phyloP scores from a whole-genome alignment of 2,888 invertebrate species.

The Cryptocheilus praepositus region DNA sequence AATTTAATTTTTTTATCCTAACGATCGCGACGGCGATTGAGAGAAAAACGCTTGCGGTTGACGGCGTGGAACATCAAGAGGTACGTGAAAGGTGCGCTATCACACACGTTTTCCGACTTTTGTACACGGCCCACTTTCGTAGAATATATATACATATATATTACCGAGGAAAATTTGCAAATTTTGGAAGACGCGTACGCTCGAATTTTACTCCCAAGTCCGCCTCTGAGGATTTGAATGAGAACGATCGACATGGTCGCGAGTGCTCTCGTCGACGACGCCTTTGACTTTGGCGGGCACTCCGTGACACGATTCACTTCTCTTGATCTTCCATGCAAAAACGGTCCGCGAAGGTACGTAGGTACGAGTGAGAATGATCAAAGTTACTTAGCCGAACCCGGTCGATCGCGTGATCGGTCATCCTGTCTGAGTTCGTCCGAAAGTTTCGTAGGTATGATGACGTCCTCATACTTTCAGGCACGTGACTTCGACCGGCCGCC shows the following conservation, averaged over 20 bases:
- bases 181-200: constrained; percentile 7
- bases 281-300: constrained; percentile 65
- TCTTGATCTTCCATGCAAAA: constrained; percentile 59
- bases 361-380: constrained; percentile 13
- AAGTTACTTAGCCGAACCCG: constrained; percentile 34
- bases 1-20: constrained; percentile 59
- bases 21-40: constrained; percentile 15
- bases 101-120: constrained; percentile 15
- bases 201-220: constrained; percentile 16
- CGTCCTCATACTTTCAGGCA: constrained; percentile 17
- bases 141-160: too few relatives aligned
- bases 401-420: constrained; percentile 18
- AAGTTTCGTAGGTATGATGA: constrained; percentile 3
- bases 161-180: background rate
- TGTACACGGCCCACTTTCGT: background rate
- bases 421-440: background rate
- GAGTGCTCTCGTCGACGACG: constrained; percentile 66
- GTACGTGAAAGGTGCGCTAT: constrained; percentile 24
- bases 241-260: constrained; percentile 36
- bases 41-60: constrained; percentile 18
- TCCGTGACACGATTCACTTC: constrained; percentile 49
- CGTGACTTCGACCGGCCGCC: constrained; percentile 23
- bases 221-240: background rate
- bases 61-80: constrained; percentile 47
- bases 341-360: constrained; percentile 18